Evolutionary conservation across 2,888 invertebrate species (phyloP).

Genomic region (Heliconius charithonia): DNA sequence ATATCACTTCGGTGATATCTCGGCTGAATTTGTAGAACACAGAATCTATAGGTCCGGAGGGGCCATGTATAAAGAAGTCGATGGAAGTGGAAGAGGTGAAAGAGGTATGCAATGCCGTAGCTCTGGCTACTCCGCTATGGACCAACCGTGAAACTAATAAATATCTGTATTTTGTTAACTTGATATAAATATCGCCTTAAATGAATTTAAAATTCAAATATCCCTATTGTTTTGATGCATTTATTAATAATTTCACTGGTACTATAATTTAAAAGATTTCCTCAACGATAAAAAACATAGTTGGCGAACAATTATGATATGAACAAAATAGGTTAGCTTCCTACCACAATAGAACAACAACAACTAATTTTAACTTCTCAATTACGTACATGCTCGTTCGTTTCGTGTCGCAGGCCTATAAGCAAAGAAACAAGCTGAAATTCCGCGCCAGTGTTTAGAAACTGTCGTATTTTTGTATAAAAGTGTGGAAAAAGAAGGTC

Average conservation of each 20-base stretch:
- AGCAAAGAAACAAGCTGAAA: conserved; percentile 14
- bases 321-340: not conserved
- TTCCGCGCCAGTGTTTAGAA: conserved; percentile 40
- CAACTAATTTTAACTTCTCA: conserved; percentile 21
- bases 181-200: no score
- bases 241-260: no score
- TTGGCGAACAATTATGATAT: not conserved
- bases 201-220: no score
- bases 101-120: not conserved
- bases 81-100: not conserved
- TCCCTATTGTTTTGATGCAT: no score
- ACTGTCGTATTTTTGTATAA: conserved; percentile 42
- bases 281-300: not conserved
- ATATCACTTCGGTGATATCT: not conserved
- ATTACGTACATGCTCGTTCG: conserved; percentile 17
- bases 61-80: not conserved
- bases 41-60: not conserved
- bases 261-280: no score
- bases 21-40: not conserved
- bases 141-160: no score
- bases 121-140: no score
- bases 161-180: no score
- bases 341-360: not conserved
- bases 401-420: conserved; percentile 16
- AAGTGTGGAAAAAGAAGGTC: conserved; percentile 46